phyloP scores from a whole-genome alignment of 2,113 vertebrate genomes.

The Ivindomyrus marchei region DNA sequence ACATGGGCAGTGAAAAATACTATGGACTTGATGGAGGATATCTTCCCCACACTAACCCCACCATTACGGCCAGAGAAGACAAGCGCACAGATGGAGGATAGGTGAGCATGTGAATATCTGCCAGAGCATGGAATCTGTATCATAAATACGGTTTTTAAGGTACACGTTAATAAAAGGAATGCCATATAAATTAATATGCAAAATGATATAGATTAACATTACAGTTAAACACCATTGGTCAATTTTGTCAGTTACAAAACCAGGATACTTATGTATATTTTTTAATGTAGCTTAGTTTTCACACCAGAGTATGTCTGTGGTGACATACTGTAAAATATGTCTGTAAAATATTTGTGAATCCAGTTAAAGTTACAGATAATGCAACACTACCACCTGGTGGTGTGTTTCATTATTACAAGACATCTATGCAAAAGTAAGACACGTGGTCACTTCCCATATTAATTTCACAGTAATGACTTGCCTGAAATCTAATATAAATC shows the following conservation, averaged over 20 bases:
- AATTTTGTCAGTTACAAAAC: not conserved
- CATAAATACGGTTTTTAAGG: not conserved
- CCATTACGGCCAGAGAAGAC: conserved; percentile 46
- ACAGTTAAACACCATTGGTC: not conserved
- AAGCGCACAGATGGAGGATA: conserved; percentile 46
- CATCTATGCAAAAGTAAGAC: not conserved
- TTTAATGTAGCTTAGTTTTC: not conserved
- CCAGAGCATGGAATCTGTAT: not conserved
- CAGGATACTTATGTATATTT: not conserved
- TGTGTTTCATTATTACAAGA: not conserved
- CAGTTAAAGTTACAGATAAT: not conserved
- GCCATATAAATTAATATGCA: not conserved
- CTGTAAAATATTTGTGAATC: not conserved
- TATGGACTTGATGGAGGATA: conserved; percentile 84
- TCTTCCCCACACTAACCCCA: conserved; percentile 62
- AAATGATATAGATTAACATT: not conserved
- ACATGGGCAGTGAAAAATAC: conserved; percentile 76
- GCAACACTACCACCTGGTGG: conserved; percentile 31
- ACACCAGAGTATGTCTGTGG: not conserved
- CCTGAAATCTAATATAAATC: not conserved
- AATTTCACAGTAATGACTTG: not conserved
- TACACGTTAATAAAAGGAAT: not conserved
- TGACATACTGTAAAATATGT: not conserved
- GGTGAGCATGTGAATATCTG: conserved; percentile 34
- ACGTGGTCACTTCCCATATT: not conserved